A percentile compares a stretch with the other conserved stretches of the same genome.
Evolutionary conservation across 2,797 vertebrate genomes (phyloP).

Genomic region (Cyprinella venusta): DNA sequence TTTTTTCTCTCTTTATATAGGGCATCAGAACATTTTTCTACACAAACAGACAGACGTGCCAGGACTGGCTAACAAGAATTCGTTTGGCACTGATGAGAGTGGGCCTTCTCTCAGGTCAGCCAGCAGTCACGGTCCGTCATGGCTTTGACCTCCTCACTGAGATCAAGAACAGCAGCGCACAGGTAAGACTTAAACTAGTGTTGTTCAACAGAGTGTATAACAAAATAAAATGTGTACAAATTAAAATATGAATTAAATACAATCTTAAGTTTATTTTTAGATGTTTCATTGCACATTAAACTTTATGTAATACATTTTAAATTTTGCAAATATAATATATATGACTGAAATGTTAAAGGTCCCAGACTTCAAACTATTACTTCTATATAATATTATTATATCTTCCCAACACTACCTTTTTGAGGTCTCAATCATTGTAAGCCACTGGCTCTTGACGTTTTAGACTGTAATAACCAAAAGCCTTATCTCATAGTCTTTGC

Average conservation of each 20-base stretch:
- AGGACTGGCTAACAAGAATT: slow-evolving; percentile 96
- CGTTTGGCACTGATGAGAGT: slow-evolving; percentile 97
- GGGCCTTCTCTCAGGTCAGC: slow-evolving; percentile 94
- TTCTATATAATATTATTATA: too few species aligned
- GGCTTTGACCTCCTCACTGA: slow-evolving; percentile 96
- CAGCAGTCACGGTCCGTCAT: slow-evolving; percentile 94
- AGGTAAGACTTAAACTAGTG: slow-evolving; percentile 74
- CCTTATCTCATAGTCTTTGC: neutral
- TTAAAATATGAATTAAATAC: neutral
- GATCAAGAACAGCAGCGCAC: slow-evolving; percentile 89
- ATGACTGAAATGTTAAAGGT: neutral
- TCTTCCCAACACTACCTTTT: neutral
- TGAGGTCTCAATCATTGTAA: neutral
- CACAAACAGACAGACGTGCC: slow-evolving; percentile 97
- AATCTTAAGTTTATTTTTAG: neutral
- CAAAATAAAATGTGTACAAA: neutral
- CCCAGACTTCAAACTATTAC: neutral
- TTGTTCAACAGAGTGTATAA: neutral
- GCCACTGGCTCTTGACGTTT: neutral
- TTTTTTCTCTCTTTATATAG: slow-evolving; percentile 64
- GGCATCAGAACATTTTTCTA: slow-evolving; percentile 97
- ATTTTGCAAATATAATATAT: neutral
- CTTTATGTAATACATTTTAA: neutral
- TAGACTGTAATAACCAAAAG: neutral
- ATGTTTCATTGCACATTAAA: neutral